Base-by-base conservation (phyloP, 2,113 vertebrate species). In the Myotis yumanensis region DNA sequence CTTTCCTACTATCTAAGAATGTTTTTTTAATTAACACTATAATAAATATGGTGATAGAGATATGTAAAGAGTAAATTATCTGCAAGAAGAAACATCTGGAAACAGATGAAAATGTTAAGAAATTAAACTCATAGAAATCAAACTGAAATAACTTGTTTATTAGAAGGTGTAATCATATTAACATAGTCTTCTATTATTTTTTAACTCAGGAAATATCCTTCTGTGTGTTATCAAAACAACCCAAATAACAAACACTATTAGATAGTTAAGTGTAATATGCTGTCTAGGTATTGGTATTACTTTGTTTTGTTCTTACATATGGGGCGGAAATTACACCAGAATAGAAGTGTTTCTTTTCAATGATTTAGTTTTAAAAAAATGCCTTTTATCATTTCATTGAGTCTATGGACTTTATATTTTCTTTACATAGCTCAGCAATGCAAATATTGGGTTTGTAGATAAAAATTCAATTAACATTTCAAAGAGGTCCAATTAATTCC, bases 401-500 rank as follows among this genome's bases (percentile, higher is more conserved):
- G 81, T 15, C 18, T 90, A 90, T 93, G 80, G 86, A 96, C 85
- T 96, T 97, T 93, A 79, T 94, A 93, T 96, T 96, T 97, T 46
- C 66, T 90, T 95, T 93, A 79, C 37, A 59, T 68, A 82, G 54
- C 23, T 90, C 54, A 85, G 90, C 43, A 95, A 90, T 93, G 54
- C 77, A 97, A 96, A 96, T 94, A 92, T 79, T 96, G 90, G 32
- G 32, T 92, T 97, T 96, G 52, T 72, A 97, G 93, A 97, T 97
- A 95, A 96, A 68, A 93, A 95, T 93, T 96, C 72, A 97, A 95
- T 97, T 97, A 97, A 15, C 88, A 97, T 93, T 97, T 97, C 95
- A 97, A 96, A 96, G 84, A 83, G 73, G 28, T 96, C 85, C 85
- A 89, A 96, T 97, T 94, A 97, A 93, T 94, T 96, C 87, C 72